A percentile compares a stretch with the other conserved stretches of the same genome.
Evolutionary conservation across 1,140 invertebrate species (phyloP).

Genomic region (Drosophila pruinosa): DNA sequence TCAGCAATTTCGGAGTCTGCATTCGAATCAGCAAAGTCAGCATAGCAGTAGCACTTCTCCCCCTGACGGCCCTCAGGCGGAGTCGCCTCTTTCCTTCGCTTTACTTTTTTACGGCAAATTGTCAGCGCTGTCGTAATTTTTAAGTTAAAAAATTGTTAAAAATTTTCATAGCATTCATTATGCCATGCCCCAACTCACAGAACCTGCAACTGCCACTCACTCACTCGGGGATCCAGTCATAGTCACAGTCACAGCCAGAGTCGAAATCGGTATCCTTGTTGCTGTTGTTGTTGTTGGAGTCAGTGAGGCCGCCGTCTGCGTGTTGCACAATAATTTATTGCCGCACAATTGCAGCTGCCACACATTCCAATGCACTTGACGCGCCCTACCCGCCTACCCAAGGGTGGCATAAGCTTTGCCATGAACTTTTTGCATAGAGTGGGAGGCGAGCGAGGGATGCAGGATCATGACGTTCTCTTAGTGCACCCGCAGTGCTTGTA

Average conservation of each 20-base stretch:
- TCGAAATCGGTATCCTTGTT: neutral
- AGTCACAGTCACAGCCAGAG: constrained; percentile 33
- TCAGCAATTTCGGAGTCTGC: constrained; percentile 20
- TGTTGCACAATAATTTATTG: constrained; percentile 80
- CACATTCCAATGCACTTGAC: constrained; percentile 78
- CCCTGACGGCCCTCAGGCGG: constrained; percentile 1
- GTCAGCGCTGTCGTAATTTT: constrained; percentile 77
- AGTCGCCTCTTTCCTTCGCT: constrained; percentile 8
- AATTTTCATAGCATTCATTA: constrained; percentile 78
- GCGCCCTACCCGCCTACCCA: constrained; percentile 1
- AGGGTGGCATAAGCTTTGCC: neutral
- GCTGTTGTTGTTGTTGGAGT: constrained; percentile 20
- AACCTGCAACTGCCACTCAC: constrained; percentile 49
- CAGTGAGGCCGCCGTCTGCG: constrained; percentile 55
- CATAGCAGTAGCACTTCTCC: constrained; percentile 17
- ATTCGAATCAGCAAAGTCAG: constrained; percentile 61
- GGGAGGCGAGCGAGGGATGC: neutral
- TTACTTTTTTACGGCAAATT: constrained; percentile 60
- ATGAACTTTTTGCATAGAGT: neutral
- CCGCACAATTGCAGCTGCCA: constrained; percentile 79
- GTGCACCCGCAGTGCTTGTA: constrained; percentile 67
- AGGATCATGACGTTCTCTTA: constrained; percentile 11
- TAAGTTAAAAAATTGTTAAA: constrained; percentile 79
- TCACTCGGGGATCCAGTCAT: constrained; percentile 30
- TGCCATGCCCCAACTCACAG: constrained; percentile 31